phyloP scores from a whole-genome alignment of 2,113 vertebrate genomes.

The Indicator indicator region DNA sequence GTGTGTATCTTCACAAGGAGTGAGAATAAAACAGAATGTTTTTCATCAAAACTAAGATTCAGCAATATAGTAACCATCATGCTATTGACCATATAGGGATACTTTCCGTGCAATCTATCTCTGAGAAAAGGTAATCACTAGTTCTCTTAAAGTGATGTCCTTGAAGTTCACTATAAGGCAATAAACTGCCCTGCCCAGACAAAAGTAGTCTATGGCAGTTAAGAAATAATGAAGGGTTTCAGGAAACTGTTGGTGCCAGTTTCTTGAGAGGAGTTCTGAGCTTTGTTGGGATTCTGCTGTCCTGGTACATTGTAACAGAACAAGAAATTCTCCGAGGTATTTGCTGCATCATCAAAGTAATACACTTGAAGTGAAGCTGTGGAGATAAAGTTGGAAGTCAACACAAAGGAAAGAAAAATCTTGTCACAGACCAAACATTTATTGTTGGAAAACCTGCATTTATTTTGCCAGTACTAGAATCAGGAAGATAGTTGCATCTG shows the following conservation, averaged over 20 bases:
- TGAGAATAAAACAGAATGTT: background rate
- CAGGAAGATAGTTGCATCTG: background rate
- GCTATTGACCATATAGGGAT: background rate
- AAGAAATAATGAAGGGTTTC: background rate
- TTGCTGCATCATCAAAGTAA: background rate
- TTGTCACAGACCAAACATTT: background rate
- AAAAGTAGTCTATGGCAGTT: background rate
- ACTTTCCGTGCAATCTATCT: background rate
- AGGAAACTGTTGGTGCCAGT: background rate
- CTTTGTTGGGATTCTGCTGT: background rate
- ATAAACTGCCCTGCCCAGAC: background rate
- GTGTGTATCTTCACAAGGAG: background rate
- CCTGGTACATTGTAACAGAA: rapidly evolving
- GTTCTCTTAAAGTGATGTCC: background rate
- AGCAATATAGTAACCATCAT: background rate
- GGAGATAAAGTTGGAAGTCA: background rate
- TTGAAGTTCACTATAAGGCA: background rate
- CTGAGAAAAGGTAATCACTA: background rate
- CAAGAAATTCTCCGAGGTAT: background rate
- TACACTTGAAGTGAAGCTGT: background rate
- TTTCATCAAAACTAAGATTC: background rate
- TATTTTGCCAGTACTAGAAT: background rate
- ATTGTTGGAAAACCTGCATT: background rate
- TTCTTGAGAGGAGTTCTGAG: background rate
- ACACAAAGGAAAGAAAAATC: background rate